Base-by-base conservation (phyloP, 2,113 vertebrate species). In the Tragelaphus strepsiceros region DNA sequence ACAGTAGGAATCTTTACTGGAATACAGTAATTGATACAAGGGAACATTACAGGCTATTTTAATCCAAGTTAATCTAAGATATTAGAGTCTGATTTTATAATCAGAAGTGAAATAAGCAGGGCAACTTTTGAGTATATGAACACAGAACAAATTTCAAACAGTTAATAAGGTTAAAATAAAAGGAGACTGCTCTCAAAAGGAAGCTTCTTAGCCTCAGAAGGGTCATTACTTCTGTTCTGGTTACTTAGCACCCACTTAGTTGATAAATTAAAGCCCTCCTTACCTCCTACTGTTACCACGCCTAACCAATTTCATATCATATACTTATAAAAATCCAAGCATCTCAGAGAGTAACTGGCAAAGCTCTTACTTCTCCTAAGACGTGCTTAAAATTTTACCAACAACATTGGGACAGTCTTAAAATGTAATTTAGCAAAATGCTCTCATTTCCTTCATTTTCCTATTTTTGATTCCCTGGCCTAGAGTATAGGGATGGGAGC, bases 1-100 rank as follows among this genome's bases (percentile, higher is more conserved):
- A 98, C 99, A 99, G 99, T 99, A 97, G 99, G 99, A 98, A 98
- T 99, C 99, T 99, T 98, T 98, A 98, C 98, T 98, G 99, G 98
- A 98, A 99, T 98, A 98, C 98, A 98, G 99, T 98, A 99, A 99
- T 98, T 99, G 99, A 99, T 98, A 99, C 97, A 98, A 98, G 98
- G 94, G 98, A 98, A 98, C 97, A 98, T 98, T 98, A 86, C 49
- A 98, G 90, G 90, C 59, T 96, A 98, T 93, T 98, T 98, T 98
- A 98, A 95, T 98, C 97, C 97, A 98, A 98, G 98, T 98, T 98
- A 98, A 96, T 83, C 96, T 84, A 98, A 98, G 77, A 98, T 95
- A 98, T 1, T 26, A 92, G 59, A 91, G 93, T 77, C 67, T 92
- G 28, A 87, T 92, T 98, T 98, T 98, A 98, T 96, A 96, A 74